Base-by-base conservation (phyloP, 2,113 vertebrate genomes). In the Nerophis ophidion region DNA sequence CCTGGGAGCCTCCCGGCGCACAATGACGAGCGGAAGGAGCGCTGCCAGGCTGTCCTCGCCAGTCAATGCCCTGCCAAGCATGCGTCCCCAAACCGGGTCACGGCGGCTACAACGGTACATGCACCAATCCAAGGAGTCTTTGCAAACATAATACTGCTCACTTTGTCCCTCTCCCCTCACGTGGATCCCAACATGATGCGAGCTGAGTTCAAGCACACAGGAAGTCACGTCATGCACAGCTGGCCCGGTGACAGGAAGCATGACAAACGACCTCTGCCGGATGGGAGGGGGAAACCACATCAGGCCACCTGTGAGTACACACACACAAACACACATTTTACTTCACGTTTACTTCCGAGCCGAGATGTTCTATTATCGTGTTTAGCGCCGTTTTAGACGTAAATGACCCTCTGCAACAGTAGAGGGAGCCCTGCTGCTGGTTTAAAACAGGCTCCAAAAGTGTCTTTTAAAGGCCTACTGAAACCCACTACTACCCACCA, bases 191-290 rank as follows among this genome's bases (percentile, higher is more conserved):
- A 44, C 40, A 44, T 9, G 38, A 40, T 40, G 7, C 40, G 4
- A 44, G 40, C 40, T 12, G 40, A 11, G 10, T 11, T 44, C 12
- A 11, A 11, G 40, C 7, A 11, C 56, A 56, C 81, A 84, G 88
- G 88, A 89, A 88, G 82, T 88, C 83, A 87, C 85, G 89, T 85
- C 83, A 84, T 79, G 53, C 60, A 60, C 70, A 19, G 5, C 61
- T 51, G 80, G 77, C 71, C 72, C 78, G 80, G 82, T 84, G 80
- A 84, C 81, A 88, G 83, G 83, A 89, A 86, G 75, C 57, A 60
- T 82, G 80, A 88, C 81, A 68, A 8, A 50, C 80, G 75, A 64
- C 60, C 63, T 69, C 57, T 63, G 72, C 74, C 63, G 78, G 76
- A 82, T 79, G 61, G 60, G 58, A 66, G 80, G 82, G 80, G 49